phyloP scores from a whole-genome alignment of 2,113 vertebrate genomes.

The Garra rufa region DNA sequence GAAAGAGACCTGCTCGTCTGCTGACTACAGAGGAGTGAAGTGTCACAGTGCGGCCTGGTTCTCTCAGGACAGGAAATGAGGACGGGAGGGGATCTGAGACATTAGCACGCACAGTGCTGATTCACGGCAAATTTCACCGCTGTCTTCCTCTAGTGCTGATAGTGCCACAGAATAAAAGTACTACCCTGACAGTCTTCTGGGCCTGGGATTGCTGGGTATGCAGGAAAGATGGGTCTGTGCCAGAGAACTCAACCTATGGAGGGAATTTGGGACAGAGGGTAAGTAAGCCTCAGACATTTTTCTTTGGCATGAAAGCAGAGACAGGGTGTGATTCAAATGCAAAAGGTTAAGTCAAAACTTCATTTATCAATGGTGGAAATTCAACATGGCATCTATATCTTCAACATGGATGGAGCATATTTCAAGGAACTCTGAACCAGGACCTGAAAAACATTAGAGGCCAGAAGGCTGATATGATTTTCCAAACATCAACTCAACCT shows the following conservation, averaged over 20 bases:
- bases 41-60: slow-evolving; percentile 8
- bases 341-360: not conserved
- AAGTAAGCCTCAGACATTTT: not conserved
- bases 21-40: slow-evolving; percentile 37
- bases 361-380: not conserved
- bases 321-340: not conserved
- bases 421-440: too few relatives aligned
- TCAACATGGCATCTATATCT: not conserved
- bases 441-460: not conserved
- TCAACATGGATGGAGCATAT: not conserved
- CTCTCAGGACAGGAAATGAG: slow-evolving; percentile 40
- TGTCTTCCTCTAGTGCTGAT: slow-evolving; percentile 31
- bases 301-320: not conserved
- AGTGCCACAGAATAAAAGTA: not conserved
- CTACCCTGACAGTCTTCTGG: slow-evolving; percentile 8
- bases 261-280: not conserved
- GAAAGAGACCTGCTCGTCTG: slow-evolving; percentile 35
- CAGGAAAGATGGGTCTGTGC: not conserved
- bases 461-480: not conserved
- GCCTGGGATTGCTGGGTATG: not conserved
- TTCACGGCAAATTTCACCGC: slow-evolving; percentile 15
- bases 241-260: not conserved
- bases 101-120: slow-evolving; percentile 23
- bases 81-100: slow-evolving; percentile 17
- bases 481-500: not conserved